Percentiles rank a stretch among this genome's conserved stretches.
Conservation (phyloP, 2,888 invertebrate genomes). For the Eristalinus aeneus region DNA sequence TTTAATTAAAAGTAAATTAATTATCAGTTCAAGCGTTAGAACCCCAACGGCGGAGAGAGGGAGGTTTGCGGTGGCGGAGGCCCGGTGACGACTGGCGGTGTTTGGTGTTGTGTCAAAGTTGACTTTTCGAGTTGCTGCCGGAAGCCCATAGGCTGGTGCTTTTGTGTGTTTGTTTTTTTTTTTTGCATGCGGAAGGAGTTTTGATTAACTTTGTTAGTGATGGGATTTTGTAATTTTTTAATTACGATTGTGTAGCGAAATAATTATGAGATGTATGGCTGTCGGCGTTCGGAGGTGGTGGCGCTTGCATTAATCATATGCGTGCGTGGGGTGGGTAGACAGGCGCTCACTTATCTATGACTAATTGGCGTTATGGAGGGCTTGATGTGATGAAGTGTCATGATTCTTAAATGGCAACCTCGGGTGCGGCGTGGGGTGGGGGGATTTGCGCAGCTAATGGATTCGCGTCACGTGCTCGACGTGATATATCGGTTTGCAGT, state of each 20-base stretch:
- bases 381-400: background rate
- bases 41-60: slow-evolving; percentile 7
- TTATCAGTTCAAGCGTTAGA: slow-evolving; percentile 68
- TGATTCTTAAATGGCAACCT: background rate
- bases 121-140: slow-evolving; percentile 27
- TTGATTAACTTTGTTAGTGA: slow-evolving; percentile 68
- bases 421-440: background rate
- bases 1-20: slow-evolving; percentile 71
- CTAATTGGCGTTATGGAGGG: slow-evolving; percentile 3
- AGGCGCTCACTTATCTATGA: background rate
- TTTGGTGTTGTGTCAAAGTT: slow-evolving; percentile 26
- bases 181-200: slow-evolving; percentile 31
- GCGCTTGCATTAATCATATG: slow-evolving; percentile 56
- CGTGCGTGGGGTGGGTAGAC: background rate
- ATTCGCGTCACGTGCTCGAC: background rate
- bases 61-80: background rate
- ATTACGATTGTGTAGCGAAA: slow-evolving; percentile 55
- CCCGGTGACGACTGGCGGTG: slow-evolving; percentile 1
- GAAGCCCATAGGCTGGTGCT: background rate
- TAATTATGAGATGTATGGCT: slow-evolving; percentile 38
- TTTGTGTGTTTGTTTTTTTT: slow-evolving; percentile 12
- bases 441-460: background rate
- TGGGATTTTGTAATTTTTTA: slow-evolving; percentile 61
- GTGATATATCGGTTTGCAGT: background rate
- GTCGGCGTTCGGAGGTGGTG: background rate